These are phyloP conservation scores for Acanthochromis polyacanthus DNA, from an alignment of 2,113 vertebrate species.

Conservation along the genomic window DNA sequence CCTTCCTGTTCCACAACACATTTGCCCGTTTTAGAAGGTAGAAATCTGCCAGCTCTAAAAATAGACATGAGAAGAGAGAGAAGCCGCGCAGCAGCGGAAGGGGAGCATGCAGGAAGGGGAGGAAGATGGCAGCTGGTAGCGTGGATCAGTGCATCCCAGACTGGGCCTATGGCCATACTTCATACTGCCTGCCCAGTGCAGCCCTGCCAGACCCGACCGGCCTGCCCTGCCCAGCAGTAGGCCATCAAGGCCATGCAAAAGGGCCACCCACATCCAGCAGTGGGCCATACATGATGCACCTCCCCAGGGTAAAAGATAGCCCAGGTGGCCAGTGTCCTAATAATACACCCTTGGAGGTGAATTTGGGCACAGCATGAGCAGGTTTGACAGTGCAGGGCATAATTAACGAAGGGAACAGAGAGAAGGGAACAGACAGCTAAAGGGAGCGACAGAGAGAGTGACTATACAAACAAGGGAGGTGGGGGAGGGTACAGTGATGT, in stretches of 20 bases:
- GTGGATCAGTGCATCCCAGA: slow-evolving; percentile 78
- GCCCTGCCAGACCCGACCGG: slow-evolving; percentile 50
- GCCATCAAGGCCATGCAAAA: slow-evolving; percentile 51
- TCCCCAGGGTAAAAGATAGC: slow-evolving; percentile 29
- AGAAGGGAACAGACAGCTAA: slow-evolving; percentile 28
- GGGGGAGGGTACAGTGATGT: slow-evolving; percentile 64
- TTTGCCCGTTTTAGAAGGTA: slow-evolving; percentile 84
- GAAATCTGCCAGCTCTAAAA: slow-evolving; percentile 87
- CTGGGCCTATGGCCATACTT: slow-evolving; percentile 74
- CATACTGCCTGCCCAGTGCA: slow-evolving; percentile 39
- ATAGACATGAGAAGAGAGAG: slow-evolving; percentile 82
- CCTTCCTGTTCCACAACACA: slow-evolving; percentile 79
- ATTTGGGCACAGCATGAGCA: slow-evolving; percentile 48
- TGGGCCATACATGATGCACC: slow-evolving; percentile 36
- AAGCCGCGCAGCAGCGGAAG: slow-evolving; percentile 76
- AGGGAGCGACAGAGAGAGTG: slow-evolving; percentile 40
- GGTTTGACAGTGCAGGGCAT: slow-evolving; percentile 48
- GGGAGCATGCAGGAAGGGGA: slow-evolving; percentile 77
- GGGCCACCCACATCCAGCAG: slow-evolving; percentile 57
- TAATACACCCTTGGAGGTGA: slow-evolving; percentile 64
- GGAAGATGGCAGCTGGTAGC: slow-evolving; percentile 82
- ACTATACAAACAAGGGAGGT: slow-evolving; percentile 25
- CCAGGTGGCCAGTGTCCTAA: slow-evolving; percentile 58
- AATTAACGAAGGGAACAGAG: slow-evolving; percentile 59
- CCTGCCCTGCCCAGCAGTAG: slow-evolving; percentile 65